Evolutionary conservation across 2,797 vertebrate species (phyloP), one percentile per base, ranked within the genome.

Genomic region (Delichon dasypus): DNA sequence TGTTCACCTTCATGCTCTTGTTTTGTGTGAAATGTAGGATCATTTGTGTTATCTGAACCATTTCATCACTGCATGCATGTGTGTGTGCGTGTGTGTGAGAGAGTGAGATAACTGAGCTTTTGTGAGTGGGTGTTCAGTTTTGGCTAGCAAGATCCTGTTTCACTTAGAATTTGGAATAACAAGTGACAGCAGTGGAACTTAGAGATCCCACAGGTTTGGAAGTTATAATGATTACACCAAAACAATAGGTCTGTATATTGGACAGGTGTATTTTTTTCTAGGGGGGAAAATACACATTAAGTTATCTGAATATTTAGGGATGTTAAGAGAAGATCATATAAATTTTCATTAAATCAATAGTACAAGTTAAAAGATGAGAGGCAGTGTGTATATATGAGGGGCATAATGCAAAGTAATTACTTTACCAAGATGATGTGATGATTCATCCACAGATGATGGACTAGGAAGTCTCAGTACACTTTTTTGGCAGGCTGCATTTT

Each of bases 71-170:
- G 25, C 1, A 0, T 84, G 34, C 13, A 7, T 82, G 22, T 32
- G 8, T 88, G 45, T 86, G 10, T 58, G 34, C 47, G 13, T 62
- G 54, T 47, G 5, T 51, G 10, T 47, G 36, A 84, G 7, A 68
- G 71, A 71, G 61, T 42, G 40, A 74, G 53, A 18, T 36, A 61
- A 57, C 34, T 26, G 45, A 79, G 57, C 10, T 71, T 74, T 77
- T 80, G 64, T 85, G 81, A 93, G 81, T 91, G 75, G 54, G 47
- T 68, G 65, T 88, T 96, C n/a, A 42, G 7, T 88, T 95, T 92
- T 72, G 87, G 72, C 81, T 89, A 50, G 72, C 72, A 75, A 65
- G 54, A 62, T 80, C 36, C 58, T 88, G 1, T 67, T 94, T 88
- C 40, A 11, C 26, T 72, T 89, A 48, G 38, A 85, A 66, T 88